Conservation (phyloP, 2,113 vertebrate genomes). For the Abramis brama region DNA sequence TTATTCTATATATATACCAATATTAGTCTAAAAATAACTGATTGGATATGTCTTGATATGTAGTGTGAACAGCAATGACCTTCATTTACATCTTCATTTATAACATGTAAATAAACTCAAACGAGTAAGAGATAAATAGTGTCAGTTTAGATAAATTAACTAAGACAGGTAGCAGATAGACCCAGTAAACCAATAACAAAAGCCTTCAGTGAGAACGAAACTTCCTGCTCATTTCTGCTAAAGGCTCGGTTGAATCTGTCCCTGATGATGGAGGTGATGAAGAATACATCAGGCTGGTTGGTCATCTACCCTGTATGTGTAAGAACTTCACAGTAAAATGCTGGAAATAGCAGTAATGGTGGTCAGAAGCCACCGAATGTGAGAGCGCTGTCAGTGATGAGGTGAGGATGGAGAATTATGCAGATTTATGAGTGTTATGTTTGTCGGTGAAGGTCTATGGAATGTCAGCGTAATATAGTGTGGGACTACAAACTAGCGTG, state of each 20-base stretch:
- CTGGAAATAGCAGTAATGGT: constrained; percentile 28
- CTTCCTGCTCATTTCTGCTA: background rate
- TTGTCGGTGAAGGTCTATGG: background rate
- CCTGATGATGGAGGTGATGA: constrained; percentile 1
- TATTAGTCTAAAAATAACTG: background rate
- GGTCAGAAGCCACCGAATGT: background rate
- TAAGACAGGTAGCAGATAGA: background rate
- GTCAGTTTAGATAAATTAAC: background rate
- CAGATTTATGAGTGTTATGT: background rate
- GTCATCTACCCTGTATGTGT: constrained; percentile 40
- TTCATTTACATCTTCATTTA: constrained; percentile 38
- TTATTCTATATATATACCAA: background rate
- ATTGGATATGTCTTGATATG: background rate
- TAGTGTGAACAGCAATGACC: constrained; percentile 21
- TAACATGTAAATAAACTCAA: constrained; percentile 19
- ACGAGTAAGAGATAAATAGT: constrained; percentile 18
- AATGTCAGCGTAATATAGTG: background rate
- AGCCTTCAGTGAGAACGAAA: background rate
- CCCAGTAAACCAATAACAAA: background rate
- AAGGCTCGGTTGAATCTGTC: background rate
- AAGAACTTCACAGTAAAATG: constrained; percentile 50
- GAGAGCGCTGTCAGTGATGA: background rate
- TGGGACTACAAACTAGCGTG: background rate
- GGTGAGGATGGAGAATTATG: background rate
- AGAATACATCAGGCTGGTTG: constrained; percentile 16